Evolutionary conservation across 1,140 invertebrate species (phyloP).

Genomic region (Homarus americanus): DNA sequence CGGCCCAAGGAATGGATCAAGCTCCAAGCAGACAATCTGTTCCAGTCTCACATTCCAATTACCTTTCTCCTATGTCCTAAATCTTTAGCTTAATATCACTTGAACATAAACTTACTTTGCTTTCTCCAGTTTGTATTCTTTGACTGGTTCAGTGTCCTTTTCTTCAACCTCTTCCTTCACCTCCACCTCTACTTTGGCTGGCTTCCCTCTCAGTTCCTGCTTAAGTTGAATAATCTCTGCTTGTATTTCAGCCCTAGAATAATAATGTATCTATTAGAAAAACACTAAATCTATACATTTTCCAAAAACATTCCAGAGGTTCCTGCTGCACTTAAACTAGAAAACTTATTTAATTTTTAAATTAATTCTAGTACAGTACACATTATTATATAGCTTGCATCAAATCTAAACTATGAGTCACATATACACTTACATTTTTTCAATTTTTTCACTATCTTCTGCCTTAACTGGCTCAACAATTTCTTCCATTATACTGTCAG

Average conservation of each 20-base stretch:
- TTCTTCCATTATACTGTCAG: neutral
- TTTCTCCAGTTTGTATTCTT: conserved; percentile 57
- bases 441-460: neutral
- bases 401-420: no score
- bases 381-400: no score
- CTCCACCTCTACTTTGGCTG: neutral
- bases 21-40: no score
- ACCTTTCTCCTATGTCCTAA: no score
- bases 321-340: no score
- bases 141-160: conserved; percentile 9
- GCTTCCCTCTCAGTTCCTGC: conserved; percentile 65
- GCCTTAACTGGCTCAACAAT: neutral
- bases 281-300: neutral
- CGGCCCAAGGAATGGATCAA: no score
- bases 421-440: neutral
- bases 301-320: no score
- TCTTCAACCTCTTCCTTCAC: conserved; percentile 32
- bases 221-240: conserved; percentile 63
- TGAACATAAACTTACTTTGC: conserved; percentile 52
- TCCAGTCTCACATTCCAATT: no score
- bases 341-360: no score
- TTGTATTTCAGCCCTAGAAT: conserved; percentile 53
- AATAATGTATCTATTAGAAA: neutral
- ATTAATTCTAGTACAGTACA: no score
- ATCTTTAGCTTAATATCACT: no score